Evolutionary conservation across 2,113 vertebrate species (phyloP).

Genomic region (Gopherus evgoodei): DNA sequence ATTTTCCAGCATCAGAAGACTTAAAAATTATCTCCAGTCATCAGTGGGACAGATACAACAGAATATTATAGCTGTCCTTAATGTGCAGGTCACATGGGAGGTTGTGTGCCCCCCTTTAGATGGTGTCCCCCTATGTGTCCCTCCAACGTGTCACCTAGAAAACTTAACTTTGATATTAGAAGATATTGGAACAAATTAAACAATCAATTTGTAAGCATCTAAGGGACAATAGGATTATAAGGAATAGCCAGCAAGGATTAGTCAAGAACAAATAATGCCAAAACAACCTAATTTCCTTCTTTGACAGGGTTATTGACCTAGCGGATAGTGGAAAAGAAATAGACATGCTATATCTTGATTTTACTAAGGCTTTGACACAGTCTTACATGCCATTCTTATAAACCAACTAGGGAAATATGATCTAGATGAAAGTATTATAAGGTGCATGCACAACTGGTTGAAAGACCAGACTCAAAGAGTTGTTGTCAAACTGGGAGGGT

Average conservation of each 20-base stretch:
- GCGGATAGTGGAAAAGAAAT: background rate
- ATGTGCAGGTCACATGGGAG: no score
- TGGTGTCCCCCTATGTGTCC: no score
- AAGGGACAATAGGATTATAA: background rate
- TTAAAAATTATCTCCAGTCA: no score
- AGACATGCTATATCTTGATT: background rate
- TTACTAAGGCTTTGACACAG: background rate
- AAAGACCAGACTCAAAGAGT: background rate
- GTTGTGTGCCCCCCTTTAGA: no score
- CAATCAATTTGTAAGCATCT: background rate
- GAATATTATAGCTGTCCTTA: no score
- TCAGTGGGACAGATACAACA: no score
- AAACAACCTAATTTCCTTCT: background rate
- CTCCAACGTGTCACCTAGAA: no score
- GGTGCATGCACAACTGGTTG: background rate
- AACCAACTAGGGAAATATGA: background rate
- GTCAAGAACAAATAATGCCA: background rate
- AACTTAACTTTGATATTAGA: background rate
- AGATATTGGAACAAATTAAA: background rate
- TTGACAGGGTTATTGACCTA: background rate
- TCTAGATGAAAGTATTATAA: no score
- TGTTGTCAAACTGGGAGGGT: background rate
- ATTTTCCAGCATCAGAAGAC: no score
- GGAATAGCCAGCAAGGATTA: background rate
- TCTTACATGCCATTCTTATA: background rate